A percentile compares a stretch with the other conserved stretches of the same genome.
phyloP scores from a whole-genome alignment of 2,888 invertebrate genomes.

The Halictus quadricinctus region DNA sequence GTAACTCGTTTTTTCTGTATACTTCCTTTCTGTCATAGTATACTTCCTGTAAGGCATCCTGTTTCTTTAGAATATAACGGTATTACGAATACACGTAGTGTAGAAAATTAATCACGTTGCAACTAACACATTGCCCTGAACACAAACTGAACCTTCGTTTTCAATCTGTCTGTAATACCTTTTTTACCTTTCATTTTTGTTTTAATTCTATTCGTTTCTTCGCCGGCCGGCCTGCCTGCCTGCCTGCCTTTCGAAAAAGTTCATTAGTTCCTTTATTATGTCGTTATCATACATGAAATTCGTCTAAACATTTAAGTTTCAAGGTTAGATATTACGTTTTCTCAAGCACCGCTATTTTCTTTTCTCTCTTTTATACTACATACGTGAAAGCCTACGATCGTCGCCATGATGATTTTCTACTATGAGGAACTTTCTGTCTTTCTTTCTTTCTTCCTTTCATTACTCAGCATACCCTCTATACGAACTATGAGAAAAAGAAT shows the following conservation, averaged over 20 bases:
- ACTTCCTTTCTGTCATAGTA: constrained; percentile 33
- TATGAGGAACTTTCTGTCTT: constrained; percentile 44
- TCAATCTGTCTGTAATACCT: constrained; percentile 40
- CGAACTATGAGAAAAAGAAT: constrained; percentile 33
- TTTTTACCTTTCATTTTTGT: constrained; percentile 64
- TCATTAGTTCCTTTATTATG: constrained; percentile 38
- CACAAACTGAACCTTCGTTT: constrained; percentile 14
- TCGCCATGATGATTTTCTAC: constrained; percentile 47
- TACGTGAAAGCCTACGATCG: constrained; percentile 38
- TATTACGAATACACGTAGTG: constrained; percentile 19
- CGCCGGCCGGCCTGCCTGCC: not conserved
- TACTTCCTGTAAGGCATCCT: constrained; percentile 47
- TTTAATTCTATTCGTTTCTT: constrained; percentile 20
- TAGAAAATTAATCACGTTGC: constrained; percentile 17
- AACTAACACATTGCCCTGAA: not conserved
- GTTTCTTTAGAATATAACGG: constrained; percentile 35
- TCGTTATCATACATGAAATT: constrained; percentile 34
- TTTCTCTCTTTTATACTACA: constrained; percentile 39
- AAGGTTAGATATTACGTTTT: constrained; percentile 38
- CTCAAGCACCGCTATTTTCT: constrained; percentile 50
- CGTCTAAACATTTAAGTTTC: constrained; percentile 33
- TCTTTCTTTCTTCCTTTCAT: constrained; percentile 18
- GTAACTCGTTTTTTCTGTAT: constrained; percentile 43
- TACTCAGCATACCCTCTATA: constrained; percentile 40
- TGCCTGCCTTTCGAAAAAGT: constrained; percentile 24